Evolutionary conservation across 2,113 vertebrate genomes (phyloP).

Genomic region (Brachyistius frenatus): DNA sequence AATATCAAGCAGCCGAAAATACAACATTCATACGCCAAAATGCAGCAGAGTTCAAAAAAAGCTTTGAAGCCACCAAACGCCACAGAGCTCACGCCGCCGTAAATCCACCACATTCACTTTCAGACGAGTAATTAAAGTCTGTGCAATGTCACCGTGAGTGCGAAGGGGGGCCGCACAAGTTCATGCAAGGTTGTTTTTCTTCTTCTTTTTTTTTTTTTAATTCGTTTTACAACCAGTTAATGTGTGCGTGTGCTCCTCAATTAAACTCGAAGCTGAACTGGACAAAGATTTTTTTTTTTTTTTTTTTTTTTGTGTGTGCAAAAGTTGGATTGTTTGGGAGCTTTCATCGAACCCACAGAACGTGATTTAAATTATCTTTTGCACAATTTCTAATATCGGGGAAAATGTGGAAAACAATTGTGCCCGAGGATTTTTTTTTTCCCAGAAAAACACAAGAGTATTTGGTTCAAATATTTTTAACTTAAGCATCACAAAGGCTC

Average conservation of each 20-base stretch:
- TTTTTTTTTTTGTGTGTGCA: background rate
- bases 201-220: background rate
- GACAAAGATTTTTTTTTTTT: background rate
- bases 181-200: constrained; percentile 22
- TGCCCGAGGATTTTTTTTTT: too few relatives aligned
- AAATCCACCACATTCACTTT: constrained; percentile 6
- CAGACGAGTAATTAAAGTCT: background rate
- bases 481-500: too few relatives aligned
- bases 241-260: too few relatives aligned
- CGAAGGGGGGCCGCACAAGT: background rate
- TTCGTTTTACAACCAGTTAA: background rate
- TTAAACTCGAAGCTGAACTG: background rate
- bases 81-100: background rate
- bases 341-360: too few relatives aligned
- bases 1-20: constrained; percentile 46
- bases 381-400: too few relatives aligned
- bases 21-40: constrained; percentile 26
- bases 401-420: too few relatives aligned
- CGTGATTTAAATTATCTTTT: too few relatives aligned
- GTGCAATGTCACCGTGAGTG: background rate
- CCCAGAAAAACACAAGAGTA: too few relatives aligned
- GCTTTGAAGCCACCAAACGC: constrained; percentile 31
- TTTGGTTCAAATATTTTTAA: too few relatives aligned
- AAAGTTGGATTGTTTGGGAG: background rate
- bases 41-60: constrained; percentile 5